Conservation (phyloP, 30 jellyfish, hydroid and myxozoan species). For the Nemopilema nomurai region DNA sequence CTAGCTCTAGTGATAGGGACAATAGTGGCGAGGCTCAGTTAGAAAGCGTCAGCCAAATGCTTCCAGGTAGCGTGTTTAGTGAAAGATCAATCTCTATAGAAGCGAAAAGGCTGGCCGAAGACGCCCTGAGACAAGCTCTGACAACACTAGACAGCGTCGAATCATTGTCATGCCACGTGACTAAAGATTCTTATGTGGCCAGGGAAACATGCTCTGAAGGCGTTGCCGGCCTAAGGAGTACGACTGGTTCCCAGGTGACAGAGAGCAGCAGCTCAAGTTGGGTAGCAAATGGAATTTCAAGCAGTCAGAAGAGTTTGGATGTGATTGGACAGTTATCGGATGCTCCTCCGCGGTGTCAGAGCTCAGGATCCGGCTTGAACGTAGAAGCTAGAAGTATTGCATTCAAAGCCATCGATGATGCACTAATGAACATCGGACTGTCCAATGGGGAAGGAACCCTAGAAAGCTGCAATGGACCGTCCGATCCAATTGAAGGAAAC, state of each 20-base stretch:
- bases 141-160: conserved; percentile 49
- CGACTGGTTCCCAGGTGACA: not conserved
- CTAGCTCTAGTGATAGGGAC: not conserved
- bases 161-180: conserved; percentile 3
- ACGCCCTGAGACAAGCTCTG: conserved; percentile 64
- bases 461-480: not conserved
- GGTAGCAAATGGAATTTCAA: not conserved
- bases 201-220: not conserved
- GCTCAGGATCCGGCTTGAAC: conserved; percentile 1
- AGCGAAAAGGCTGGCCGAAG: conserved; percentile 34
- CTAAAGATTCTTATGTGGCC: not conserved
- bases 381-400: not conserved
- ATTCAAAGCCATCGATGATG: conserved; percentile 3
- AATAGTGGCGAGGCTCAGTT: not conserved
- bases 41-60: not conserved
- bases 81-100: not conserved
- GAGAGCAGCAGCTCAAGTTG: not conserved
- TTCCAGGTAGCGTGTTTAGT: not conserved
- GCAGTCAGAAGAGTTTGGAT: not conserved
- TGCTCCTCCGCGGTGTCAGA: not conserved
- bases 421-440: not conserved
- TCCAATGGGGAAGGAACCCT: not conserved
- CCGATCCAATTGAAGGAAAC: not conserved
- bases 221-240: not conserved
- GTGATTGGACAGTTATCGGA: not conserved